A percentile compares a stretch with the other conserved stretches of the same genome.
These are phyloP conservation scores for Prietella phreatophila DNA, from an alignment of 2,113 vertebrate species.

Conservation along the genomic window DNA sequence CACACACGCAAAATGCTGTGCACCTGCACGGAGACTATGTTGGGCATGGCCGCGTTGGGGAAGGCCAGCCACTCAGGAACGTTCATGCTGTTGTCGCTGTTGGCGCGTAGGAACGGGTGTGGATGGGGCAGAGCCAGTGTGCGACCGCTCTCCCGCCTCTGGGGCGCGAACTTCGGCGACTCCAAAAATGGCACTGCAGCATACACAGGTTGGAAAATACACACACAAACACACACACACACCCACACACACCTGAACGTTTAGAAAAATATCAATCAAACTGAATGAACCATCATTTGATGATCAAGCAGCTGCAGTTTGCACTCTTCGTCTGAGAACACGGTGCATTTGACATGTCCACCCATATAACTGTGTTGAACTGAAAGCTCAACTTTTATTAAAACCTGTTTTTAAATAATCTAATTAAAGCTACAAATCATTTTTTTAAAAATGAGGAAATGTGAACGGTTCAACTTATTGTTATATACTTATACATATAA, in stretches of 20 bases:
- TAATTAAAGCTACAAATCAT: too few species aligned
- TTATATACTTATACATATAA: neutral
- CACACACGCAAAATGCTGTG: neutral
- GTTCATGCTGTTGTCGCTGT: slow-evolving; percentile 90
- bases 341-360: neutral
- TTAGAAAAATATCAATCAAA: neutral
- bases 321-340: neutral
- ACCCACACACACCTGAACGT: neutral
- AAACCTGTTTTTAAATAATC: neutral
- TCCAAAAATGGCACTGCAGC: slow-evolving; percentile 85
- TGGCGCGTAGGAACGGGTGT: slow-evolving; percentile 84
- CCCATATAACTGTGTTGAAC: neutral
- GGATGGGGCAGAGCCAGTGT: slow-evolving; percentile 76
- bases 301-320: neutral
- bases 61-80: slow-evolving; percentile 87
- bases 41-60: slow-evolving; percentile 71
- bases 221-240: slow-evolving; percentile 34
- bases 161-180: slow-evolving; percentile 84
- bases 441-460: too few species aligned
- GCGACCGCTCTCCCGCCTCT: slow-evolving; percentile 77
- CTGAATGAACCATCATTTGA: neutral
- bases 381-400: neutral
- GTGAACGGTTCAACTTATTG: neutral
- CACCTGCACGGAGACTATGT: slow-evolving; percentile 79
- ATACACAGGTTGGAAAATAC: slow-evolving; percentile 1